A percentile compares a stretch with the other conserved stretches of the same genome.
Evolutionary conservation across 1,140 invertebrate species (phyloP).

Genomic region (Drosophila sturtevanti): DNA sequence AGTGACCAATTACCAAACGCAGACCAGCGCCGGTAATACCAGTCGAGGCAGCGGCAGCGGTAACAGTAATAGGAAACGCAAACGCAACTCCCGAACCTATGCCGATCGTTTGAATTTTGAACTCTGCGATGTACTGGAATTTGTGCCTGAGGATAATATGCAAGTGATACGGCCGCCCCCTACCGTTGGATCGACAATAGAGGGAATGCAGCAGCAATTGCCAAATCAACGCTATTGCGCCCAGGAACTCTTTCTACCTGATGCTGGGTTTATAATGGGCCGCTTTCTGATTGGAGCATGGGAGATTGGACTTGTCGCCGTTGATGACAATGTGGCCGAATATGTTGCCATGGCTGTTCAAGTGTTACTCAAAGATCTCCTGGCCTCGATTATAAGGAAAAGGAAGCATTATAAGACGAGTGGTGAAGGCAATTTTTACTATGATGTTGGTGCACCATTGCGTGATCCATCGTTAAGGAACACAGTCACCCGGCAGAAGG

Average conservation of each 20-base stretch:
- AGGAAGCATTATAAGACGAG: conserved; percentile 88
- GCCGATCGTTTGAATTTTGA: conserved; percentile 88
- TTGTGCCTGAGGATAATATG: conserved; percentile 82
- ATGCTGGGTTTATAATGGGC: conserved; percentile 89
- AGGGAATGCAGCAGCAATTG: conserved; percentile 55
- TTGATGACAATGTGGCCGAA: conserved; percentile 89
- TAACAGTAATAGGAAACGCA: conserved; percentile 83
- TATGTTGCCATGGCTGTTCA: conserved; percentile 89
- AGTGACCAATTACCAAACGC: conserved; percentile 2
- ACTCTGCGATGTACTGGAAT: conserved; percentile 84
- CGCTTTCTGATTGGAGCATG: conserved; percentile 91
- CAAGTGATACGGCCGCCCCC: conserved; percentile 67
- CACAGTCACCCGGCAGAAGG: conserved; percentile 75
- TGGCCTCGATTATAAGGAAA: conserved; percentile 88
- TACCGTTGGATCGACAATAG: conserved; percentile 49
- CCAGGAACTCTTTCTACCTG: conserved; percentile 89
- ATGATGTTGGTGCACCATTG: conserved; percentile 87
- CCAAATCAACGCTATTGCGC: conserved; percentile 84
- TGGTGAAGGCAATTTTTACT: conserved; percentile 87
- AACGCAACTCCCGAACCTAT: conserved; percentile 85
- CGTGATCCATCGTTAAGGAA: conserved; percentile 75
- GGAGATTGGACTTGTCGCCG: conserved; percentile 91
- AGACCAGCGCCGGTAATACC: conserved; percentile 43
- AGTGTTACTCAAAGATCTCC: conserved; percentile 90
- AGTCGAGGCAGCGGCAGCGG: conserved; percentile 31